phyloP scores from a whole-genome alignment of 2,113 vertebrate genomes.

The Lampris megalopsis region DNA sequence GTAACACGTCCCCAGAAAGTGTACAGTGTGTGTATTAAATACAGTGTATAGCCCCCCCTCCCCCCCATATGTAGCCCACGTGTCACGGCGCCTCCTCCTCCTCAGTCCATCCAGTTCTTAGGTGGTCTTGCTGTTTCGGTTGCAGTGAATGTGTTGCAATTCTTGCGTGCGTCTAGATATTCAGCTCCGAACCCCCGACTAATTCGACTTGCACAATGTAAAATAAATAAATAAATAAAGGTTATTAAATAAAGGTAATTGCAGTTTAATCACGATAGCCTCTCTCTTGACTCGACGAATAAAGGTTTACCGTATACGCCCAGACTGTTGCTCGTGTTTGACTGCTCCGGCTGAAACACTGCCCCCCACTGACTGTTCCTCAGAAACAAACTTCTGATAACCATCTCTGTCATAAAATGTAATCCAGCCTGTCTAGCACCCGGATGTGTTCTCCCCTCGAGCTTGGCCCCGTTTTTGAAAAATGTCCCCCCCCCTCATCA shows the following conservation, averaged over 20 bases:
- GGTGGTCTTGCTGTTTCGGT: slow-evolving; percentile 48
- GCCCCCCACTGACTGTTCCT: slow-evolving; percentile 78
- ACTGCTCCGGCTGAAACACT: slow-evolving; percentile 78
- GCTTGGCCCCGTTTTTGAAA: slow-evolving; percentile 35
- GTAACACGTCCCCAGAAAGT: slow-evolving; percentile 64
- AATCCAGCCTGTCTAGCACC: slow-evolving; percentile 45
- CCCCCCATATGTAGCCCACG: slow-evolving; percentile 68
- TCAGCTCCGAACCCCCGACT: slow-evolving; percentile 20
- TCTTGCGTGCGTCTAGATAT: slow-evolving; percentile 38
- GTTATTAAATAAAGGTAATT: slow-evolving; percentile 36
- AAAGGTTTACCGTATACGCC: slow-evolving; percentile 54
- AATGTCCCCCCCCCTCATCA: slow-evolving; percentile 3
- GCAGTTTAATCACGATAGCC: slow-evolving; percentile 55
- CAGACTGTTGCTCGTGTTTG: slow-evolving; percentile 77
- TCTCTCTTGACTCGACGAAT: slow-evolving; percentile 51
- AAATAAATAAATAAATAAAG: slow-evolving; percentile 12
- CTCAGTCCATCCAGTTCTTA: slow-evolving; percentile 76
- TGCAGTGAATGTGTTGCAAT: slow-evolving; percentile 63
- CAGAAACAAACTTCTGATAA: slow-evolving; percentile 57
- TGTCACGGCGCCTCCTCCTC: slow-evolving; percentile 72
- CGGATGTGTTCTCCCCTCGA: slow-evolving; percentile 30
- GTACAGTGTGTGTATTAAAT: slow-evolving; percentile 72
- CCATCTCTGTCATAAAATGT: slow-evolving; percentile 56
- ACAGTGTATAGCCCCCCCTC: slow-evolving; percentile 32
- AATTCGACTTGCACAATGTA: slow-evolving; percentile 55